phyloP scores from a whole-genome alignment of 2,113 vertebrate genomes.

The Amphiprion percula region DNA sequence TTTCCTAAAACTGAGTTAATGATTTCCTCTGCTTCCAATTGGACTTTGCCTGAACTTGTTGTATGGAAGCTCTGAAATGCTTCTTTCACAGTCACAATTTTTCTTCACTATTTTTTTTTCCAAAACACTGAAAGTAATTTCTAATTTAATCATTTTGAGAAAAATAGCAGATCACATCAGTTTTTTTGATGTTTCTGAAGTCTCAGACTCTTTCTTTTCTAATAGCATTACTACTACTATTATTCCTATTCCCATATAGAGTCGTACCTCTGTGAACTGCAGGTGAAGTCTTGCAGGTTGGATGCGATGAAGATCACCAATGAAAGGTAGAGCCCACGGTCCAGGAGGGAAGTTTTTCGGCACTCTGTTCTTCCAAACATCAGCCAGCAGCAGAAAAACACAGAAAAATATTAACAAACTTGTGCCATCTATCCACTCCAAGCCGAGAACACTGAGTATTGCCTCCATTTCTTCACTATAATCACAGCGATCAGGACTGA shows the following conservation, averaged over 20 bases:
- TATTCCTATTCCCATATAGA: neutral
- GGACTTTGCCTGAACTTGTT: neutral
- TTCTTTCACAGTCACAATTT: neutral
- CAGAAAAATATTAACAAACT: slow-evolving; percentile 73
- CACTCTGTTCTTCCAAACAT: slow-evolving; percentile 71
- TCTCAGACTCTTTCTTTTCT: too few relatives aligned
- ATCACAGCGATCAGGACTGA: too few relatives aligned
- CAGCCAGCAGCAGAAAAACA: slow-evolving; percentile 76
- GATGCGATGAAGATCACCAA: slow-evolving; percentile 70
- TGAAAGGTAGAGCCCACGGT: slow-evolving; percentile 75
- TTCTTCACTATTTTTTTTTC: too few relatives aligned
- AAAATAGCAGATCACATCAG: too few relatives aligned
- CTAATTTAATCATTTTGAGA: too few relatives aligned
- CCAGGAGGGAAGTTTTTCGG: slow-evolving; percentile 83
- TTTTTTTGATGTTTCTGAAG: too few relatives aligned
- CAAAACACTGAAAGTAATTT: too few relatives aligned
- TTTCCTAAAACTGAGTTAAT: neutral
- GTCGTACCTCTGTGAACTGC: slow-evolving; percentile 55
- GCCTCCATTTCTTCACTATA: neutral
- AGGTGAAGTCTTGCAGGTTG: slow-evolving; percentile 28
- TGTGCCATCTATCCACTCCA: slow-evolving; percentile 59
- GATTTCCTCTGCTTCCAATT: neutral
- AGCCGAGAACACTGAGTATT: neutral
- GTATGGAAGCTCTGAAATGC: neutral
- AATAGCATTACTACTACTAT: neutral